Evolutionary conservation across 2,888 invertebrate species (phyloP), one percentile per base, ranked within the genome.

Genomic region (Maniola hyperantus): DNA sequence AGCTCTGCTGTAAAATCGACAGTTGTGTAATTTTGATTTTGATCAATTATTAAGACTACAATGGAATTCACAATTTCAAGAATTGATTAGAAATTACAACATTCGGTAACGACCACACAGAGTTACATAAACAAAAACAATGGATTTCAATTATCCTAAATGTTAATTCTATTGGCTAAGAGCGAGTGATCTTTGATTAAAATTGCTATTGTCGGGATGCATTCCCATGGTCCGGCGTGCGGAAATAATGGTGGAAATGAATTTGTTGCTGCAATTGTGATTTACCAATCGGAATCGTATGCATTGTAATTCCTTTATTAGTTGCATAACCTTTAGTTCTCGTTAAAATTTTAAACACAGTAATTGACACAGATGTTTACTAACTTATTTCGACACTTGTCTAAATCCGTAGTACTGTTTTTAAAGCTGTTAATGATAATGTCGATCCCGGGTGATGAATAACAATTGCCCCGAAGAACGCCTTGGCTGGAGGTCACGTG

Each of bases 231-330:
- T 71, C 78, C 79, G 80, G 76, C 83, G 83, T 79, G 87, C 91
- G 90, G 91, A 92, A 91, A 85, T 87, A 84, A 86, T 83, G 82
- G 83, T 83, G 85, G 83, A 87, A 90, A 89, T 88, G 87, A 89
- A 87, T 87, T n/a, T 62, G 51, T 62, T 62, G 54, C 46, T 10
- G 63, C 63, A 63, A 63, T 63, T 63, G 63, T 63, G 54, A 63
- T 63, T 63, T 44, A 46, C 55, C 26, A 55, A 55, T 63, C 63
- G 63, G 46, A 34, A 63, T 63, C 63, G 54, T 44, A 13, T 61
- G 13, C 33, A 50, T 61, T 61, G 36, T 48, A 36, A 60, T 50
- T 50, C 34, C 60, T 20, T 33, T 50, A 61, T 51, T 50, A 50
- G 36, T 18, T 57, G 20, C 18, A 39, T 61, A 20, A 20, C 18